Evolutionary conservation across 2,888 invertebrate species (phyloP), one percentile per base, ranked within the genome.

Genomic region (Perdita meconis): DNA sequence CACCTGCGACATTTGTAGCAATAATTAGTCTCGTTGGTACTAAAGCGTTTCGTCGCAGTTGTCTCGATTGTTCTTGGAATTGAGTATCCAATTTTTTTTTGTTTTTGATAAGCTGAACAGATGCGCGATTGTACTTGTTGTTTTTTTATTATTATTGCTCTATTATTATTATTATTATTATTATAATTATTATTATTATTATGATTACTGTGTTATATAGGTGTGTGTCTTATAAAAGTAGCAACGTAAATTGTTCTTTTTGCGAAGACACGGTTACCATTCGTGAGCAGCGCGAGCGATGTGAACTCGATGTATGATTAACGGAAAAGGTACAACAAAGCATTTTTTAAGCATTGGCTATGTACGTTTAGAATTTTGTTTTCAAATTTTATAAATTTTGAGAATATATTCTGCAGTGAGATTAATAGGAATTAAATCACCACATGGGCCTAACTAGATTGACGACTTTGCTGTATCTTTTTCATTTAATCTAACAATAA

Each of bases 221-320:
- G 24, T 42, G 61, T 71, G 72, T 51, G 73, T 51, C 24, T 59
- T 72, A 44, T 44, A 55, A 24, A 38, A 44, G 44, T 51, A 59
- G 44, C 51, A 13, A 57, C n/a, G 22, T n/a, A 19, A 36, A 59
- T 60, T 34, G 34, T 64, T 47, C 42, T 1, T 26, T 16, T 16
- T 16, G 16, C 16, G 19, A 10, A 44, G 8, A 40, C 38, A 12
- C 40, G 38, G 26, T 34, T 16, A n/a, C 12, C 13, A 44, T 19
- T 24, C 19, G 57, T 24, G 19, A 19, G 1, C n/a, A 38, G 19
- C n/a, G 26, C 26, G 55, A 16, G 55, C 34, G 16, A 47, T 19
- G 42, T 4, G 2, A 22, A 2, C 5, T 16, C 10, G 24, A 44
- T 22, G 24, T 22, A 12, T 36, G 3, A 6, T 30, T n/a, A n/a